These are phyloP conservation scores for Cantharis nigra DNA, from an alignment of 2,888 invertebrate species.

Conservation along the genomic window DNA sequence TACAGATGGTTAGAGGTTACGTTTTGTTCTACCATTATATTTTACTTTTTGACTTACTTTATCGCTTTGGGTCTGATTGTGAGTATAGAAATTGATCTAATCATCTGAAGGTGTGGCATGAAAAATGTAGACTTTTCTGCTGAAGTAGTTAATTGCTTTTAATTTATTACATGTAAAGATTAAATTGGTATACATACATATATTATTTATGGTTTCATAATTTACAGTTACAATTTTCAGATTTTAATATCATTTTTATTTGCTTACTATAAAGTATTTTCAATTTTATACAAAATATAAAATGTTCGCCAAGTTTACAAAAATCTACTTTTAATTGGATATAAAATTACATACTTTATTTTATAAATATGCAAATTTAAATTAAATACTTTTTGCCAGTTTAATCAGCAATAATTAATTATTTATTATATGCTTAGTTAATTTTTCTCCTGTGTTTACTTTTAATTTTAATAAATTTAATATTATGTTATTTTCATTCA, in stretches of 20 bases:
- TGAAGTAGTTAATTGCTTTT: slow-evolving; percentile 1
- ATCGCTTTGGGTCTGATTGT: background rate
- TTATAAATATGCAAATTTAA: background rate
- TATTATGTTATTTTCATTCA: background rate
- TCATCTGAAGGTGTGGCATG: background rate
- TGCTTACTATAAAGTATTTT: background rate
- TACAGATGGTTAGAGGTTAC: background rate
- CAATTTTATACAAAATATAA: background rate
- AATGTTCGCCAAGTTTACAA: background rate
- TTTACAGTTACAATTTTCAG: background rate
- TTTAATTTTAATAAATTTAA: background rate
- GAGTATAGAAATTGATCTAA: background rate
- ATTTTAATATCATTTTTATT: background rate
- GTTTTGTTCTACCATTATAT: background rate
- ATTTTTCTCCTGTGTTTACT: background rate
- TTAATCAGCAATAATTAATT: background rate
- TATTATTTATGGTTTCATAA: background rate
- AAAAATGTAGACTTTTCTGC: slow-evolving; percentile 1
- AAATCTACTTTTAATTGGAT: background rate
- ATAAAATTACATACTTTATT: background rate
- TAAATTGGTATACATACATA: background rate
- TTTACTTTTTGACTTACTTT: background rate
- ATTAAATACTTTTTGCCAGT: background rate
- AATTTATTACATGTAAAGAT: background rate
- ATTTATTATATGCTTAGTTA: background rate